Percentiles rank a stretch among this genome's conserved stretches.
Evolutionary conservation across 2,797 vertebrate species (phyloP).

Genomic region (Anguilla megastoma): DNA sequence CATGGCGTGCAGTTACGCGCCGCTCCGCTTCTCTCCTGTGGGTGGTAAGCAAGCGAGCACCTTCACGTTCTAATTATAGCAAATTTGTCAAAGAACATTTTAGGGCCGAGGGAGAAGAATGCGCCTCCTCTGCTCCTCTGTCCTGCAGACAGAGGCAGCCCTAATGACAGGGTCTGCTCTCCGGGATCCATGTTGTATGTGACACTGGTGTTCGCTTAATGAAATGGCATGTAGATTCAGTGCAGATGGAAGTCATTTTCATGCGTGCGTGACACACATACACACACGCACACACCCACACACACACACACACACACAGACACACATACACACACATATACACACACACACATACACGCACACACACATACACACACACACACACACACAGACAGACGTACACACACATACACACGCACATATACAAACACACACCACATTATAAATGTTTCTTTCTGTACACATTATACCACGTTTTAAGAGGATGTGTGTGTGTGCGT

Average conservation of each 20-base stretch:
- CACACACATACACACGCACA: not conserved
- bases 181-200: not conserved
- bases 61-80: slow-evolving; percentile 64
- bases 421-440: not conserved
- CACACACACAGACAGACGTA: not conserved
- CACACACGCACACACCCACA: not conserved
- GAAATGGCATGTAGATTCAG: not conserved
- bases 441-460: not conserved
- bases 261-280: too few species aligned
- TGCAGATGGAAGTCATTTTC: slow-evolving; percentile 29
- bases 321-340: not conserved
- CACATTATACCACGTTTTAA: slow-evolving; percentile 17
- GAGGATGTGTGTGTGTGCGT: slow-evolving; percentile 2
- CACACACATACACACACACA: too few species aligned
- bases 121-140: slow-evolving; percentile 24
- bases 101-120: slow-evolving; percentile 13
- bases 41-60: slow-evolving; percentile 65
- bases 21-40: slow-evolving; percentile 63
- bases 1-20: slow-evolving; percentile 60
- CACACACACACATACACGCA: too few species aligned
- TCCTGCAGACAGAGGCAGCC: slow-evolving; percentile 15
- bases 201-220: not conserved
- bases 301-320: not conserved
- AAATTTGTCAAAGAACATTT: slow-evolving; percentile 33
- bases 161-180: not conserved